phyloP scores from a whole-genome alignment of 1,140 invertebrate species.

The Stenopsyche tienmushanensis region DNA sequence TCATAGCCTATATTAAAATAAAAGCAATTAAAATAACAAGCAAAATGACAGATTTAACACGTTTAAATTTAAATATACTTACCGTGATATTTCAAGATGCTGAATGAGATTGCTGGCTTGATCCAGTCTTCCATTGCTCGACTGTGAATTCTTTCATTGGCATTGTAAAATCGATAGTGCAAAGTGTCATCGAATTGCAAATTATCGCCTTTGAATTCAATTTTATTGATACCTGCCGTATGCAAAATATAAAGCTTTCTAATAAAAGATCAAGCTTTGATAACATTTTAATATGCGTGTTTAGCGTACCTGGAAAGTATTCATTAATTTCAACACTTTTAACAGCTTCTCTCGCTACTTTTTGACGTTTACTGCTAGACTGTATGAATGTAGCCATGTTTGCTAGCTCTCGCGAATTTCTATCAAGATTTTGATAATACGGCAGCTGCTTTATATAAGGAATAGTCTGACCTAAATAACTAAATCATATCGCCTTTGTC shows the following conservation, averaged over 20 bases:
- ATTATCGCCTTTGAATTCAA: constrained; percentile 57
- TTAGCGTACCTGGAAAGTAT: constrained; percentile 53
- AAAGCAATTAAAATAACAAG: constrained; percentile 50
- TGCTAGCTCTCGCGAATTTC: too few species aligned
- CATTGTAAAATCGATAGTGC: constrained; percentile 60
- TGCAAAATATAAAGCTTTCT: too few species aligned
- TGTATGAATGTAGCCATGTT: constrained; percentile 45
- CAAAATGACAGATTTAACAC: background rate
- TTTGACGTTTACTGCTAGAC: constrained; percentile 48
- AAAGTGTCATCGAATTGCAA: constrained; percentile 53
- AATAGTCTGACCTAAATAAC: too few species aligned
- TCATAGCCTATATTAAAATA: constrained; percentile 54
- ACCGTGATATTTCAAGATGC: constrained; percentile 49
- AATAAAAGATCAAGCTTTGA: too few species aligned
- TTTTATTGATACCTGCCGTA: constrained; percentile 56
- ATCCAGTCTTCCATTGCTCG: constrained; percentile 68
- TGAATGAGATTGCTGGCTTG: constrained; percentile 58
- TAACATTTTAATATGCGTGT: too few species aligned
- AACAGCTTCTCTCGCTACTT: constrained; percentile 44
- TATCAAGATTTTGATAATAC: too few species aligned
- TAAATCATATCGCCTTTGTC: too few species aligned
- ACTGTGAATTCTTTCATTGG: constrained; percentile 55
- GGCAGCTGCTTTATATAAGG: too few species aligned
- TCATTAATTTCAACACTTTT: constrained; percentile 45
- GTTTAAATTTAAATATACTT: background rate